Evolutionary conservation across 1,140 invertebrate species (phyloP).

Genomic region (Calliphora vicina): DNA sequence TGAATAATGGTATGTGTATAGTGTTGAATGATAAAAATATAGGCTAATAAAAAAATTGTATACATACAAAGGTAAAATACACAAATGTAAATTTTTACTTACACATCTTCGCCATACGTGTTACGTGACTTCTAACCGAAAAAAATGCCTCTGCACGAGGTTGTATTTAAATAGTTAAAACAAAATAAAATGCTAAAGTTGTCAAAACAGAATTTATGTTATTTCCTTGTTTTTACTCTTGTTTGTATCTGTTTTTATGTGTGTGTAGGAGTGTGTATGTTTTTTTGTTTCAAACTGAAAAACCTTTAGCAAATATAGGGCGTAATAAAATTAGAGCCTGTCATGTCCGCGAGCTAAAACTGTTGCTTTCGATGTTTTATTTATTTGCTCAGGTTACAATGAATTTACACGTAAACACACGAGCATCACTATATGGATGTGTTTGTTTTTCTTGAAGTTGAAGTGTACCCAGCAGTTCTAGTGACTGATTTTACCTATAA

Average conservation of each 20-base stretch:
- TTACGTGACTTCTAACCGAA: not conserved
- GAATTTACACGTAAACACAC: not conserved
- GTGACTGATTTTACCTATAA: no score
- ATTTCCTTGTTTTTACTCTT: not conserved
- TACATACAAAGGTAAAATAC: not conserved
- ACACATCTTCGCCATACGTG: no score
- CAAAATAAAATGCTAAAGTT: not conserved
- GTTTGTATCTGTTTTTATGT: not conserved
- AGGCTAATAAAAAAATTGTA: not conserved
- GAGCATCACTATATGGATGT: not conserved
- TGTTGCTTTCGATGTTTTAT: slow-evolving; percentile 20
- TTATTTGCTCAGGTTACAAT: slow-evolving; percentile 6
- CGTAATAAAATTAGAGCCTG: slow-evolving; percentile 12
- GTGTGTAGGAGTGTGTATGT: not conserved
- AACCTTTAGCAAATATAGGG: not conserved
- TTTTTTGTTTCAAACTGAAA: not conserved
- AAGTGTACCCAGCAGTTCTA: not conserved
- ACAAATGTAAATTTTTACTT: no score
- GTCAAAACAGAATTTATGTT: slow-evolving; percentile 13
- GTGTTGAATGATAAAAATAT: not conserved
- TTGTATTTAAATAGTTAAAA: not conserved
- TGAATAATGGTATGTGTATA: no score
- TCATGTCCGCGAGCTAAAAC: not conserved
- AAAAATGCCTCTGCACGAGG: not conserved
- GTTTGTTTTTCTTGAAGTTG: not conserved